phyloP scores from a whole-genome alignment of 2,888 invertebrate genomes.

The Crioceris asparagi region DNA sequence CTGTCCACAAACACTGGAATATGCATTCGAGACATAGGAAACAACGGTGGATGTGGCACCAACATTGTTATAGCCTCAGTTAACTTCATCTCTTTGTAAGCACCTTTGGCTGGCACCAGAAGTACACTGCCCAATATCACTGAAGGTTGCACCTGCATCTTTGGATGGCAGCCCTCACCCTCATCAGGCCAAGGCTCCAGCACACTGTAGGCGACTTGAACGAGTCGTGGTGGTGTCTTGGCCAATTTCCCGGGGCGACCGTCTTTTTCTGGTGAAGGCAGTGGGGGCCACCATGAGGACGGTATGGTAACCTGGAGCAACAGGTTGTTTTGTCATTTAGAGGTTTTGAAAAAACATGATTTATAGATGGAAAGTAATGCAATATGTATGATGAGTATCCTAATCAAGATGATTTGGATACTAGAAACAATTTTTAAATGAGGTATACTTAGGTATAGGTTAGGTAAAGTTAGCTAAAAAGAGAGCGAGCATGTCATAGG shows the following conservation, averaged over 20 bases:
- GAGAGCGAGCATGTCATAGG: no score
- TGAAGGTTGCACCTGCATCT: conserved; percentile 54
- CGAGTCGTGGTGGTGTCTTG: conserved; percentile 55
- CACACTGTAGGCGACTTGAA: conserved; percentile 78
- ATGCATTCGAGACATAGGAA: conserved; percentile 81
- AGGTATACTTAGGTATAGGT: no score
- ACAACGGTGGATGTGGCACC: conserved; percentile 78
- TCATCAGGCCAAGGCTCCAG: conserved; percentile 66
- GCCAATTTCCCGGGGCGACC: conserved; percentile 38
- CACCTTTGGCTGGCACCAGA: conserved; percentile 64
- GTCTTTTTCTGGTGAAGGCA: conserved; percentile 52
- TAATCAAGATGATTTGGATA: no score
- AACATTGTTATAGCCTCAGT: conserved; percentile 76
- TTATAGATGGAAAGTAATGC: no score
- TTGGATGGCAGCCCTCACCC: conserved; percentile 62
- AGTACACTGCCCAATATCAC: conserved; percentile 51
- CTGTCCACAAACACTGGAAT: conserved; percentile 79
- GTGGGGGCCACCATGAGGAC: conserved; percentile 81
- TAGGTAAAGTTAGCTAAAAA: no score
- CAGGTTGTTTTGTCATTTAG: no score
- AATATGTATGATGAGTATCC: no score
- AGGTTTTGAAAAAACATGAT: no score
- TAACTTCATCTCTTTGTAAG: conserved; percentile 74
- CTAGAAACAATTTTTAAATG: no score
- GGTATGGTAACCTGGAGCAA: conserved; percentile 63